Evolutionary conservation across 37 sponge, comb jelly and placozoan species (phyloP).

Genomic region (Cliona cf. orientalis): DNA sequence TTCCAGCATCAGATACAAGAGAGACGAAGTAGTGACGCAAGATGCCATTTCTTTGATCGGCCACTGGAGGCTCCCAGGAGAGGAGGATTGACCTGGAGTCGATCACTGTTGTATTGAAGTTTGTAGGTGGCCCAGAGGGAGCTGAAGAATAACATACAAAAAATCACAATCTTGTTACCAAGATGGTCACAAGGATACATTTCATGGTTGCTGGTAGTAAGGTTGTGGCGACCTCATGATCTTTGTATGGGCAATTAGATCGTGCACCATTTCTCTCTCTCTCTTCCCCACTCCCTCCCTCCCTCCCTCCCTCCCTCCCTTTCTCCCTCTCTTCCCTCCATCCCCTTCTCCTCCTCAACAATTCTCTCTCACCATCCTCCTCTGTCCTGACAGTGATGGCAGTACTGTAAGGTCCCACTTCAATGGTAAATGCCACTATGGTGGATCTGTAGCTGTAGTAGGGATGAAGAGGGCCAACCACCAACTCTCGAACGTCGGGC

Average conservation of each 20-base stretch:
- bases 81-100: background rate
- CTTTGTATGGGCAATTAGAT: too few relatives aligned
- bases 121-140: constrained; percentile 21
- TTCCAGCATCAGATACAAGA: background rate
- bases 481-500: constrained; percentile 6
- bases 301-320: too few relatives aligned
- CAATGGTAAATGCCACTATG: constrained; percentile 41
- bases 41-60: constrained; percentile 35
- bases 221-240: too few relatives aligned
- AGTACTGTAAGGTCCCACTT: constrained; percentile 39
- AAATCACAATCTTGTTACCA: background rate
- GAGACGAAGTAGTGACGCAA: constrained; percentile 22
- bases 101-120: background rate
- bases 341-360: background rate
- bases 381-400: constrained; percentile 26
- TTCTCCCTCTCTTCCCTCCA: background rate
- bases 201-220: too few relatives aligned
- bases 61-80: constrained; percentile 33
- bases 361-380: constrained; percentile 5
- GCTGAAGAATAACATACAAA: background rate
- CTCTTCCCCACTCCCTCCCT: too few relatives aligned
- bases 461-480: constrained; percentile 43
- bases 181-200: too few relatives aligned
- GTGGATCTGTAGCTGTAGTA: constrained; percentile 34
- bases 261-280: too few relatives aligned